phyloP scores from a whole-genome alignment of 1,140 invertebrate species.

The Conus ventricosus region DNA sequence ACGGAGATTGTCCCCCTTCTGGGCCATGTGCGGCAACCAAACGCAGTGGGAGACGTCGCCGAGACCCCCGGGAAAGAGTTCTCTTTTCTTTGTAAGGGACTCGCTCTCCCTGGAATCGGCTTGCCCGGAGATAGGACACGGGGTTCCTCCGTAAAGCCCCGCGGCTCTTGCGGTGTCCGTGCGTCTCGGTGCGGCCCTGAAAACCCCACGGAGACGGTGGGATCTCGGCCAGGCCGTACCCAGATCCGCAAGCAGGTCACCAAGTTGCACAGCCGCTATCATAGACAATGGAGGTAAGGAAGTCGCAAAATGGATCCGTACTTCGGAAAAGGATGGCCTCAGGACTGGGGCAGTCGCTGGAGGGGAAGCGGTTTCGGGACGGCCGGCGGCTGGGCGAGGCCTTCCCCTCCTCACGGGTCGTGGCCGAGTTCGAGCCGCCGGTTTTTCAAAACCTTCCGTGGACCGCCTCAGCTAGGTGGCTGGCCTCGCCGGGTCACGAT shows the following conservation, averaged over 20 bases:
- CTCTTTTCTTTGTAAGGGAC: slow-evolving; percentile 84
- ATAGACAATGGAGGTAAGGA: not conserved
- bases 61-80: slow-evolving; percentile 85
- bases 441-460: not conserved
- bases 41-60: slow-evolving; percentile 83
- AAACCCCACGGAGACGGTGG: too few relatives aligned
- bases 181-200: slow-evolving; percentile 76
- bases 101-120: slow-evolving; percentile 80
- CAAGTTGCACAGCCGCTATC: not conserved
- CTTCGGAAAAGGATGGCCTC: slow-evolving; percentile 87
- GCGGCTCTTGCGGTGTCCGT: slow-evolving; percentile 71
- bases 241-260: not conserved
- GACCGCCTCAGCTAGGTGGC: not conserved
- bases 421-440: not conserved
- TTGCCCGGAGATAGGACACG: slow-evolving; percentile 73
- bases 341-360: slow-evolving; percentile 81
- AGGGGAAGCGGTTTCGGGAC: slow-evolving; percentile 55
- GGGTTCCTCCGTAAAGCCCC: slow-evolving; percentile 69
- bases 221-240: not conserved
- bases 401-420: slow-evolving; percentile 24
- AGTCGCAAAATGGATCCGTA: slow-evolving; percentile 79
- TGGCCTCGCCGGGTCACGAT: not conserved
- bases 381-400: slow-evolving; percentile 57
- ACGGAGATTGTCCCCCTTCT: slow-evolving; percentile 25
- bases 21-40: slow-evolving; percentile 60